Evolutionary conservation across 2,888 invertebrate genomes (phyloP), one percentile per base, ranked within the genome.

Genomic region (Tryphoninae sp.): DNA sequence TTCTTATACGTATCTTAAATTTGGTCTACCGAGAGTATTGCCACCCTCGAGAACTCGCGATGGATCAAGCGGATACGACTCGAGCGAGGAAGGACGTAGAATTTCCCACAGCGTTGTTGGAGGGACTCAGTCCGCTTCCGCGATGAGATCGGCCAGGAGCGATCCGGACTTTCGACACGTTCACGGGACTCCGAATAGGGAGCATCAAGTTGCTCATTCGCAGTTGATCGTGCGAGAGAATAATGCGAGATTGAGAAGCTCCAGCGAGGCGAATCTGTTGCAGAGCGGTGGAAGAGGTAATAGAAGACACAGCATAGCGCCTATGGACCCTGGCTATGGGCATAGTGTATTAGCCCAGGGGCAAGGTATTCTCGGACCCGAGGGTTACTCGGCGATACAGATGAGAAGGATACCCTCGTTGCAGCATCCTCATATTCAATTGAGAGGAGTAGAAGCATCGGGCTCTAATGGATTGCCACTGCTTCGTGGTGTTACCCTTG

Each of bases 1-100:
- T 91, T 97, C 98, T 94, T 97, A 97, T 92, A 97, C 98, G 23
- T 98, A 98, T 92, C 94, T 98, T 84, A 98, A 98, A 92, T 98
- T 98, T 89, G 98, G 98, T 0, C 93, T 98, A 75, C 98, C 98
- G 0, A 94, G 98, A 73, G 98, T 98, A 1, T 96, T 98, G 89
- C 97, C 98, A 42, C 97, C 97, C 9, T 90, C 91, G 11, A 93
- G 93, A 8, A 92, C 92, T 80, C 94, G 96, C 67, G 97, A 97
- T 89, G 97, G 97, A 0, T 97, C 97, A n/a, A 97, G 97, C 83
- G 97, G 98, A 11, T 97, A 98, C 92, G 97, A 98, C 89, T 97
- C 97, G 88, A 97, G 97, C 82, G 97, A 98, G 92, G 94, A 94
- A 86, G 91, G 92, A 2, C 88, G 91, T 6, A 83, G 90, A 11